A percentile compares a stretch with the other conserved stretches of the same genome.
Evolutionary conservation across 2,113 vertebrate genomes (phyloP).

Genomic region (Pimephales promelas): DNA sequence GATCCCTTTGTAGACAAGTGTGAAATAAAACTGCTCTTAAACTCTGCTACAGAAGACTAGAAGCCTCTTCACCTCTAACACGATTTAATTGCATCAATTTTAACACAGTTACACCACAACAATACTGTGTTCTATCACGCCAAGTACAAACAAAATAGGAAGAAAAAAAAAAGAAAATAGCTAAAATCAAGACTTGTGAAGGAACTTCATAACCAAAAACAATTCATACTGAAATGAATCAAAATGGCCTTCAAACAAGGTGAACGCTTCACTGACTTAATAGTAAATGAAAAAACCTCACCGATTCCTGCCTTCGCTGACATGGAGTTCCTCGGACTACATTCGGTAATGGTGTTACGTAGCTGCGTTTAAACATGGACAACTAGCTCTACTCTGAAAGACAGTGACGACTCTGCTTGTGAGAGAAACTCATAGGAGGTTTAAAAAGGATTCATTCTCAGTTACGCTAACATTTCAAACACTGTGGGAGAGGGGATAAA

Average conservation of each 20-base stretch:
- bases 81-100: neutral
- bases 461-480: slow-evolving; percentile 23
- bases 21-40: slow-evolving; percentile 34
- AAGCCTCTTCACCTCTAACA: slow-evolving; percentile 14
- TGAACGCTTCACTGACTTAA: neutral
- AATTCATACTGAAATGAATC: slow-evolving; percentile 21
- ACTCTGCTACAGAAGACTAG: slow-evolving; percentile 16
- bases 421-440: slow-evolving; percentile 5
- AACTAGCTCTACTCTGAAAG: slow-evolving; percentile 26
- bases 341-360: slow-evolving; percentile 29
- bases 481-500: slow-evolving; percentile 1
- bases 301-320: neutral
- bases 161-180: neutral
- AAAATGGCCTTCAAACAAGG: neutral
- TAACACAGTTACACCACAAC: slow-evolving; percentile 23
- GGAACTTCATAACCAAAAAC: neutral
- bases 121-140: slow-evolving; percentile 21
- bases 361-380: slow-evolving; percentile 20
- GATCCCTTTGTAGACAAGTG: slow-evolving; percentile 32
- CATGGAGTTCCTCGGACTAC: slow-evolving; percentile 15
- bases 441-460: slow-evolving; percentile 35
- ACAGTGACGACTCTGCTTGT: slow-evolving; percentile 13
- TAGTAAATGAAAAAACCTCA: neutral
- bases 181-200: slow-evolving; percentile 35
- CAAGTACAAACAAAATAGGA: slow-evolving; percentile 22